phyloP scores from a whole-genome alignment of 2,113 vertebrate species.

The Rhynchopsitta pachyrhyncha region DNA sequence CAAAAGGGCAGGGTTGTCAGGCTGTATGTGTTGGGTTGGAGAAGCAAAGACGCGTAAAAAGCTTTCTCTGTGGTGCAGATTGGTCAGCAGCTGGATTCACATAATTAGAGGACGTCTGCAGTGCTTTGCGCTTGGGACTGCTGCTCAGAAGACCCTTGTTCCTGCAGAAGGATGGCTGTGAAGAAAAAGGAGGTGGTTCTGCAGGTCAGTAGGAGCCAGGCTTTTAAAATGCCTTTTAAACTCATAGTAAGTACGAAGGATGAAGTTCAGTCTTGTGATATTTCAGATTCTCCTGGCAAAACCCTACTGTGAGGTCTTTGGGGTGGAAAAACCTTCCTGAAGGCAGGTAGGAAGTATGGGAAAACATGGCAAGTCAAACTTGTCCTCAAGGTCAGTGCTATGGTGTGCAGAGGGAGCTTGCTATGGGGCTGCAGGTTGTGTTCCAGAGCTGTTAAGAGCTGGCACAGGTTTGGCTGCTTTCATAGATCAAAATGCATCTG shows the following conservation, averaged over 20 bases:
- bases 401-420: background rate
- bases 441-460: rapidly evolving
- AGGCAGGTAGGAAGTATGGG: background rate
- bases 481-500: background rate
- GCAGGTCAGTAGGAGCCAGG: slow-evolving; percentile 57
- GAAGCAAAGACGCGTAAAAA: background rate
- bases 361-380: background rate
- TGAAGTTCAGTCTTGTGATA: background rate
- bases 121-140: background rate
- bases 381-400: background rate
- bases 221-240: background rate
- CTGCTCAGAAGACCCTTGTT: background rate
- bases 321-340: background rate
- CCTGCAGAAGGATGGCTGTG: slow-evolving; percentile 34
- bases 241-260: background rate
- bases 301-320: rapidly evolving
- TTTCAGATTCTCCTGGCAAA: background rate
- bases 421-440: background rate
- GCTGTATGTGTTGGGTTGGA: background rate
- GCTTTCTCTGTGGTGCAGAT: background rate
- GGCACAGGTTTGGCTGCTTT: background rate
- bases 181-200: slow-evolving; percentile 52
- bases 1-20: background rate
- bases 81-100: background rate
- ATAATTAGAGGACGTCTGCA: background rate